Evolutionary conservation across 92 coral and sea anemone genomes (phyloP).

Genomic region (Phenganax stokvisi): DNA sequence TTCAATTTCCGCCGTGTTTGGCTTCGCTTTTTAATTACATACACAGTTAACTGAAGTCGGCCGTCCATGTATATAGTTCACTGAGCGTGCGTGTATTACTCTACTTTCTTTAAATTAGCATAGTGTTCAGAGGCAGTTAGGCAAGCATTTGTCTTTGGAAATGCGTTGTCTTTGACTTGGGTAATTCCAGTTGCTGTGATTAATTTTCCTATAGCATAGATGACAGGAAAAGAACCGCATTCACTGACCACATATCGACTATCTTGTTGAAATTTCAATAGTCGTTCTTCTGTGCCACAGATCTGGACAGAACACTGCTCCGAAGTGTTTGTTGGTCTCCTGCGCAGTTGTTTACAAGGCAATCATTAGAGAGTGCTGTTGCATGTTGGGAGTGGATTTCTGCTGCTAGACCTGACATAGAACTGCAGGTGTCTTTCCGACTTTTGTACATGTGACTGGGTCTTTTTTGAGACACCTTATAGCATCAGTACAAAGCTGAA

Average conservation of each 20-base stretch:
- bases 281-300: conserved; percentile 39
- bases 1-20: too few species aligned
- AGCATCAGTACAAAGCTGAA: neutral
- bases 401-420: conserved; percentile 87
- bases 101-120: too few species aligned
- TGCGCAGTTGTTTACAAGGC: conserved; percentile 76
- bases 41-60: too few species aligned
- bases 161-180: too few species aligned
- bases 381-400: conserved; percentile 97
- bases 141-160: too few species aligned
- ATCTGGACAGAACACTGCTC: conserved; percentile 65
- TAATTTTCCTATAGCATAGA: too few species aligned
- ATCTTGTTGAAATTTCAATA: neutral
- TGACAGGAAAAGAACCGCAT: too few species aligned
- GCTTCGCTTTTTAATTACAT: too few species aligned
- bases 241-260: neutral
- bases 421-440: conserved; percentile 57
- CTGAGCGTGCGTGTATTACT: too few species aligned
- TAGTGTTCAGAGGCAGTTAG: too few species aligned
- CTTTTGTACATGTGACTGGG: neutral
- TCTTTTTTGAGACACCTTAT: neutral
- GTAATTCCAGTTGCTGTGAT: too few species aligned
- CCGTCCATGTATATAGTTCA: too few species aligned
- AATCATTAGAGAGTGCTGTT: conserved; percentile 83
- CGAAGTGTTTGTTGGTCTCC: conserved; percentile 89